phyloP scores from a whole-genome alignment of 1,140 invertebrate genomes.

The Drosophila burlai region DNA sequence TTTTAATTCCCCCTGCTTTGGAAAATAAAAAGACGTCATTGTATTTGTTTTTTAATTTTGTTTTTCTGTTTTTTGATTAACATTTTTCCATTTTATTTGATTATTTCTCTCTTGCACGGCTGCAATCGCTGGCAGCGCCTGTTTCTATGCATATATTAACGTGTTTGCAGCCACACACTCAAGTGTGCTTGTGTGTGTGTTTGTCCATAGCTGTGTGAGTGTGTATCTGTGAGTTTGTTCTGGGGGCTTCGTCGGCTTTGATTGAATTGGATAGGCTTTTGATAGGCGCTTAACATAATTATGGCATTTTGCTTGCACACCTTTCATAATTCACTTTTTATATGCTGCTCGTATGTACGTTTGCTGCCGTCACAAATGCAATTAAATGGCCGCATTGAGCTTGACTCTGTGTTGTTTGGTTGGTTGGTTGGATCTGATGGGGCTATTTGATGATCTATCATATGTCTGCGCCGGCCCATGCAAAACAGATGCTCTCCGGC shows the following conservation, averaged over 20 bases:
- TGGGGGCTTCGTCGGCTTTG: conserved; percentile 58
- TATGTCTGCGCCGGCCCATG: conserved; percentile 37
- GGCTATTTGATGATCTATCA: conserved; percentile 51
- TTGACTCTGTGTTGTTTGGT: conserved; percentile 24
- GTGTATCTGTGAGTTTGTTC: conserved; percentile 29
- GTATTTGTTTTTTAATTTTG: conserved; percentile 54
- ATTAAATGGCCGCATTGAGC: conserved; percentile 49
- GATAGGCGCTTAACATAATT: conserved; percentile 80
- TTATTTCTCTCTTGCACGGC: conserved; percentile 75
- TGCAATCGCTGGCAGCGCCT: conserved; percentile 60
- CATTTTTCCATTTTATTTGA: conserved; percentile 85
- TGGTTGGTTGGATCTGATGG: conserved; percentile 44
- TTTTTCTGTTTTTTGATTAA: conserved; percentile 78
- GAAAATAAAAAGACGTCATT: conserved; percentile 15
- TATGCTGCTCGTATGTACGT: conserved; percentile 8
- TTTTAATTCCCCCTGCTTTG: background rate
- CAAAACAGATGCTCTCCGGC: conserved; percentile 37
- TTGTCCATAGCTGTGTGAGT: conserved; percentile 15
- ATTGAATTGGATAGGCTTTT: conserved; percentile 78
- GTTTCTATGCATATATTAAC: conserved; percentile 78
- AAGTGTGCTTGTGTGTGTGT: conserved; percentile 20
- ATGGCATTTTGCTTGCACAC: conserved; percentile 66
- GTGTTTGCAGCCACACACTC: conserved; percentile 55
- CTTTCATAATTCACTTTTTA: conserved; percentile 37
- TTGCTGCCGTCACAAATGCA: conserved; percentile 62